Base-by-base conservation (phyloP, 1,140 invertebrate genomes). In the Copidosoma floridanum region DNA sequence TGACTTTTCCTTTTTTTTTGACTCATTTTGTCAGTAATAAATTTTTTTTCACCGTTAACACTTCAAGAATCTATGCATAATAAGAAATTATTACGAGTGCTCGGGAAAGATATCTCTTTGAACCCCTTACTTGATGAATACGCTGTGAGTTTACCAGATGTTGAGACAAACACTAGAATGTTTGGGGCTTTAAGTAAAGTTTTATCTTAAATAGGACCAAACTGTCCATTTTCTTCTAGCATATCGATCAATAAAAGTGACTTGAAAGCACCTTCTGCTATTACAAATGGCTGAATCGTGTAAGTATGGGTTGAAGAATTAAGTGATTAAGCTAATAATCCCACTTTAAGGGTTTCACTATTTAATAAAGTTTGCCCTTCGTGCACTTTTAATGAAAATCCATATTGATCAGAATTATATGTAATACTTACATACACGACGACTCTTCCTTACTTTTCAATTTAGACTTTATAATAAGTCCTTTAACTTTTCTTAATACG, bases 211-310 rank as follows among this genome's bases (percentile, higher is more conserved):
- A n/a, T 50, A 20, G 55, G 51, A 18, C 57, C 63, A 50, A 68
- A 66, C 47, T 29, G 48, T 6, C 57, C 53, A 43, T 62, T 24
- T 64, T 50, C 57, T 61, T 60, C 47, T 52, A 63, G 47, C n/a
- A 65, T 55, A 12, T 65, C 46, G 14, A 63, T 62, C n/a, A 57
- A 46, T 20, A 64, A 52, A 3, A 53, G 63, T 27, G 52, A 59
- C 16, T 54, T 11, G 14, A 64, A 32, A 1, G 2, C 3, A 37
- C 57, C 56, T 55, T 32, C 40, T 23, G 47, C 37, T 11, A 57
- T 50, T 18, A 64, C 37, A 1, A 29, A 12, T n/a, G 62, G 63
- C 27, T 64, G 63, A 11, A 57, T 60, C 3, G 53, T 56, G 18
- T 60, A 64, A 37, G 55, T 63, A 18, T 63, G 61, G 1, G 55